phyloP scores from a whole-genome alignment of 2,888 invertebrate species.

The Dolichopus griseipennis region DNA sequence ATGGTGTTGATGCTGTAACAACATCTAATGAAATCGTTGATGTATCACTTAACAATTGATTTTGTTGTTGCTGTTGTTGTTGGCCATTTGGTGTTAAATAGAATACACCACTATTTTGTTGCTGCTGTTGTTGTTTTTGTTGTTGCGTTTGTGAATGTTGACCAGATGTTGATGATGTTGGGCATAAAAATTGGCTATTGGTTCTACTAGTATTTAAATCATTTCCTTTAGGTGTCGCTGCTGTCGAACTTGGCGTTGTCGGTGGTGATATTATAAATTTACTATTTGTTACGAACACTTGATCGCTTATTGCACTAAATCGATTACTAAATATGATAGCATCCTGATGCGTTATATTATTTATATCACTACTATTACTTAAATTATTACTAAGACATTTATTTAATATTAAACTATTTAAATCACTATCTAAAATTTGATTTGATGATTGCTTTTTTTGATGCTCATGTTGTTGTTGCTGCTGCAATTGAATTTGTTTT shows the following conservation, averaged over 20 bases:
- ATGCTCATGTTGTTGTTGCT: not conserved
- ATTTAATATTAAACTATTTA: conserved; percentile 10
- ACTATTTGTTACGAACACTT: conserved; percentile 33
- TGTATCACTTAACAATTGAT: conserved; percentile 35
- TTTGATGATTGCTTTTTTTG: not conserved
- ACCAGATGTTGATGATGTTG: conserved; percentile 16
- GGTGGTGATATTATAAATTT: conserved; percentile 39
- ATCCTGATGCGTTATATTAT: conserved; percentile 7
- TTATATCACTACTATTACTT: conserved; percentile 13
- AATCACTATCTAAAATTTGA: conserved; percentile 7
- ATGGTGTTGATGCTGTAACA: conserved; percentile 33
- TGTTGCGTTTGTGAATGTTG: conserved; percentile 13
- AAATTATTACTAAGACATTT: conserved; percentile 9
- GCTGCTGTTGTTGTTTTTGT: conserved; percentile 25
- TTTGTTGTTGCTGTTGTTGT: conserved; percentile 21
- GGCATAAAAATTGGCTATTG: conserved; percentile 22
- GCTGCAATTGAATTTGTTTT: not conserved
- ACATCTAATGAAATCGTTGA: conserved; percentile 42
- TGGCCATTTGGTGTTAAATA: conserved; percentile 39
- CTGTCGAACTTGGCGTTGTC: conserved; percentile 32
- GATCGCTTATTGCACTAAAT: conserved; percentile 40
- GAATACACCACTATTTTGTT: conserved; percentile 33
- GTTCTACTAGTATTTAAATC: conserved; percentile 24
- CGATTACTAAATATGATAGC: conserved; percentile 23
- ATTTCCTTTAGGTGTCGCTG: conserved; percentile 32